Base-by-base conservation (phyloP, 2,888 invertebrate genomes). In the Melieria crassipennis region DNA sequence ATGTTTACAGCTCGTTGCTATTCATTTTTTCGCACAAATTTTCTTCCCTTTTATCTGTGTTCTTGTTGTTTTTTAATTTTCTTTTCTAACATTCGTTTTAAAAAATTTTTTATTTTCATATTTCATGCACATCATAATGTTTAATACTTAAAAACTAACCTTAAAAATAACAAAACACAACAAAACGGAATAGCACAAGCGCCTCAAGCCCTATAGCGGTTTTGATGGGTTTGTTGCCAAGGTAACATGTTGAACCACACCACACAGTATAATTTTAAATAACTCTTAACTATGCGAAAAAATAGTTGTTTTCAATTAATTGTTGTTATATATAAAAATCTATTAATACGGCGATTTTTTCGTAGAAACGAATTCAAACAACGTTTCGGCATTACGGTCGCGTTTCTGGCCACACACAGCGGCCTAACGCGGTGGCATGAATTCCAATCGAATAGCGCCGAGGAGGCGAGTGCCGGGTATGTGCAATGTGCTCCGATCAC, bases 171-270 rank as follows among this genome's bases (percentile, higher is more conserved):
- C 65, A 50, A 70, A 69, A 65, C 61, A 78, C 77, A 78, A 78
- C 79, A 79, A 72, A 69, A 87, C 88, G 87, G 89, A 89, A 89
- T 90, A 91, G 90, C 89, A 83, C 87, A 85, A 92, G 92, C 89
- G 94, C 95, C 88, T 86, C 87, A 87, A 92, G 92, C 89, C 94
- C 95, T 88, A 94, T 96, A 90, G 94, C 94, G 88, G 94, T 93
- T 90, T 92, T 95, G 92, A 95, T 95, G 91, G 93, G 94, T 90
- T 91, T 94, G 87, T 90, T 95, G 89, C 93, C 95, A 92, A 96
- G 96, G 96, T 96, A 96, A 92, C 73, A 75, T 73, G 4, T 30
- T 30, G 30, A 30, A 30, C 30, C 30, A 30, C 30, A 30, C 30
- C 1, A 30, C 30, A 30, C 30, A 30, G 30, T 30, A 30, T 30